Conservation (phyloP, 2,888 invertebrate genomes). For the Atethmia centrago region DNA sequence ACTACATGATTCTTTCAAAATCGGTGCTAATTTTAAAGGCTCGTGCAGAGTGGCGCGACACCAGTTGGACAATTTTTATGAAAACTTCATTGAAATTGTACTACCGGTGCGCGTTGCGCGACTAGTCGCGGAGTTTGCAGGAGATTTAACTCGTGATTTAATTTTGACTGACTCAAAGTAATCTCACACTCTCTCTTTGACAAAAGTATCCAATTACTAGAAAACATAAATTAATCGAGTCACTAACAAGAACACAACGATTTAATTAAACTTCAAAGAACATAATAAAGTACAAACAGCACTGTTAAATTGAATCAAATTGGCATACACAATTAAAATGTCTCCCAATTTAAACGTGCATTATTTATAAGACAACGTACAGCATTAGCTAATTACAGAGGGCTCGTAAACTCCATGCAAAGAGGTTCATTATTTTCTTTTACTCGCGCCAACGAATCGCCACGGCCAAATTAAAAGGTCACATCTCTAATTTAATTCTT, state of each 20-base stretch:
- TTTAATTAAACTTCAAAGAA: constrained; percentile 50
- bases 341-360: constrained; percentile 62
- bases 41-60: too few relatives aligned
- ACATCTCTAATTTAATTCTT: constrained; percentile 71
- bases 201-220: constrained; percentile 26
- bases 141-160: constrained; percentile 12
- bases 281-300: constrained; percentile 43
- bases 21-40: neutral
- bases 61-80: too few relatives aligned
- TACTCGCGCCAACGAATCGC: constrained; percentile 58
- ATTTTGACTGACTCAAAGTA: constrained; percentile 14
- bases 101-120: too few relatives aligned
- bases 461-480: constrained; percentile 67
- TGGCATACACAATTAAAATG: constrained; percentile 60
- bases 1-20: neutral
- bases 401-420: constrained; percentile 64
- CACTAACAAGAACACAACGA: constrained; percentile 36
- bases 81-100: too few relatives aligned
- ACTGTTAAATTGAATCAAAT: constrained; percentile 50
- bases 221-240: constrained; percentile 31
- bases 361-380: constrained; percentile 65
- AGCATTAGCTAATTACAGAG: constrained; percentile 71
- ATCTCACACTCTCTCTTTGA: neutral
- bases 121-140: too few relatives aligned
- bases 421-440: constrained; percentile 74